These are phyloP conservation scores for Eospalax fontanierii DNA, from an alignment of 2,797 vertebrate species.

Conservation along the genomic window DNA sequence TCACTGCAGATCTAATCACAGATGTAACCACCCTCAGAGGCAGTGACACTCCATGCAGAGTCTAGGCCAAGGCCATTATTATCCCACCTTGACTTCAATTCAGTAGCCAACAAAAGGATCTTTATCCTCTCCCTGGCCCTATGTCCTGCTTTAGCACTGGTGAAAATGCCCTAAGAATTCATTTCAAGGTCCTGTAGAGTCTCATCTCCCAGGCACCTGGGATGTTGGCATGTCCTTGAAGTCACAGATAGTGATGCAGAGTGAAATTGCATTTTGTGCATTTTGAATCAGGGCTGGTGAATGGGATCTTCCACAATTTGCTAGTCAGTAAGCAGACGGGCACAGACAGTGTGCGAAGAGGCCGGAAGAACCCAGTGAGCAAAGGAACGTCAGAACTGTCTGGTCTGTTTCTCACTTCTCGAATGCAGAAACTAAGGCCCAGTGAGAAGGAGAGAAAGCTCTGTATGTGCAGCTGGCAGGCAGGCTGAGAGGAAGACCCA, in stretches of 20 bases:
- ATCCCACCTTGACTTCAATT: neutral
- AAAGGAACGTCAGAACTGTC: neutral
- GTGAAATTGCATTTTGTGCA: neutral
- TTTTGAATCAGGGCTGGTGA: neutral
- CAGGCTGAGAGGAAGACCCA: neutral
- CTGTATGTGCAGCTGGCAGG: neutral
- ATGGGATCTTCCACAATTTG: neutral
- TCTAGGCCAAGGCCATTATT: neutral
- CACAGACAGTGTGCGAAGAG: neutral
- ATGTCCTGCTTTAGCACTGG: neutral
- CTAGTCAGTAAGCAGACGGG: neutral
- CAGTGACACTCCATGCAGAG: accelerated
- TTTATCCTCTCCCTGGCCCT: neutral
- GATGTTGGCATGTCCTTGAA: neutral
- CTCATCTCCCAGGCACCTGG: neutral
- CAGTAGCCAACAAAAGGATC: neutral
- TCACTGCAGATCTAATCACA: neutral
- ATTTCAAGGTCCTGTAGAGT: neutral
- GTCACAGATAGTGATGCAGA: neutral
- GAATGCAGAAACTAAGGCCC: neutral
- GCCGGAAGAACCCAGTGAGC: neutral
- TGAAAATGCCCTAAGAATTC: neutral
- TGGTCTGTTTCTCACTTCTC: neutral
- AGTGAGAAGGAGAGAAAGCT: neutral
- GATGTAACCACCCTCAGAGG: neutral